Conservation (phyloP, 23 tunicate species). For the Halocynthia roretzi region DNA sequence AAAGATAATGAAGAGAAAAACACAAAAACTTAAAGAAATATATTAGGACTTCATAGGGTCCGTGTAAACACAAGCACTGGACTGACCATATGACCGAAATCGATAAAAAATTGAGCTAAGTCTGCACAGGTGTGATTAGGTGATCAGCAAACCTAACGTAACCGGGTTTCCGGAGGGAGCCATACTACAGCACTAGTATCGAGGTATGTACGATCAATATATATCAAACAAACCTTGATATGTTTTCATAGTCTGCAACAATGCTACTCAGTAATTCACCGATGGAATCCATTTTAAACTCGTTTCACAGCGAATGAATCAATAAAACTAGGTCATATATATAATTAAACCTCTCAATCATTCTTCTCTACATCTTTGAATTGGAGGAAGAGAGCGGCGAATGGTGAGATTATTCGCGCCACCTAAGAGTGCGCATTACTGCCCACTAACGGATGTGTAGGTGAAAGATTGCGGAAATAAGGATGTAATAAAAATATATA, state of each 20-base stretch:
- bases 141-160: no score
- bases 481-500: no score
- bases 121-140: background rate
- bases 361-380: background rate
- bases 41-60: no score
- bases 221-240: conserved; percentile 30
- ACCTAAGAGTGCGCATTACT: no score
- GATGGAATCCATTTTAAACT: conserved; percentile 30
- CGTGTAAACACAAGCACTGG: no score
- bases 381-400: background rate
- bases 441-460: no score
- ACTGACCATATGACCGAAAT: no score
- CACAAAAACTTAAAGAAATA: background rate
- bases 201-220: background rate
- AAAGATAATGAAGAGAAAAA: background rate
- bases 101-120: background rate
- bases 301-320: background rate
- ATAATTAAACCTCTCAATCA: background rate
- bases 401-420: no score
- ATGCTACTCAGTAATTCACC: conserved; percentile 55
- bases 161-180: no score
- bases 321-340: background rate
- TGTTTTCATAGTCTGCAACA: conserved; percentile 58
- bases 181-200: background rate
- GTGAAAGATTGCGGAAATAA: no score